Conservation (phyloP, 2,797 vertebrate genomes). For the Silurus lanzhouensis region DNA sequence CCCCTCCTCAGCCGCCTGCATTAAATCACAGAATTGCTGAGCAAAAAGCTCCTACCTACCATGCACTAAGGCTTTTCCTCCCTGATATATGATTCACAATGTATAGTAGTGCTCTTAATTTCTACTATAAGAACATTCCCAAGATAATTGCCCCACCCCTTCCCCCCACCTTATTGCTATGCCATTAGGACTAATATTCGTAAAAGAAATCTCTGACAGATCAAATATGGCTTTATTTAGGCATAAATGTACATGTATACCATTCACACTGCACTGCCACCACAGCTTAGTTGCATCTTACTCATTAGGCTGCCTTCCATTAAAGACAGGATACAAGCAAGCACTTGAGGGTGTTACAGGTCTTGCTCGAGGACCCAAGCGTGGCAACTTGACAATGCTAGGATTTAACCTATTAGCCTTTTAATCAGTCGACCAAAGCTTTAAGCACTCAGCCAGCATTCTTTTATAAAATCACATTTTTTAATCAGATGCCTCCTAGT, state of each 20-base stretch:
- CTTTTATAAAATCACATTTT: background rate
- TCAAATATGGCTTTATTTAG: background rate
- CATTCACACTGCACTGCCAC: background rate
- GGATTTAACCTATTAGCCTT: constrained; percentile 4
- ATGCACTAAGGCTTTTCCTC: constrained; percentile 8
- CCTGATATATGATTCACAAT: constrained; percentile 11
- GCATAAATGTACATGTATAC: background rate
- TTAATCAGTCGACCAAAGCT: constrained; percentile 4
- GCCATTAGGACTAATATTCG: background rate
- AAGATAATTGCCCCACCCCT: background rate
- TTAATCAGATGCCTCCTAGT: background rate
- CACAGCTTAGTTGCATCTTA: background rate
- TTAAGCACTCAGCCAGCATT: constrained; percentile 2
- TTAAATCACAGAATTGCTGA: constrained; percentile 40
- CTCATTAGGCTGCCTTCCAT: background rate
- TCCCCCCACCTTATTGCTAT: too few relatives aligned
- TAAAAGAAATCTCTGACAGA: background rate
- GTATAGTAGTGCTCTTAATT: constrained; percentile 3
- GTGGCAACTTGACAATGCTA: background rate
- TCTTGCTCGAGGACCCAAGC: background rate
- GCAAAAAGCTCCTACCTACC: constrained; percentile 38
- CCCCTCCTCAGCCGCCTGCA: constrained; percentile 41
- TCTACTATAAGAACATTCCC: background rate
- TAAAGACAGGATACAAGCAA: background rate
- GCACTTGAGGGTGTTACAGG: background rate